A percentile compares a stretch with the other conserved stretches of the same genome.
Evolutionary conservation across 2,113 vertebrate genomes (phyloP).

Genomic region (western clawed frog (Xenopus tropicalis)): UCB_Xtro_10.0 CM004445.2:54241001-54241500

Average conservation of each 20-base stretch:
- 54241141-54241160: slow-evolving; percentile 23
- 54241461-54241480: too few species aligned
- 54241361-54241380: neutral
- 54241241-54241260: slow-evolving; percentile 42
- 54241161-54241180: slow-evolving; percentile 27
- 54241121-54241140: too few species aligned
- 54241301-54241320: slow-evolving; percentile 10
- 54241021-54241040: too few species aligned
- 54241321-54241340: slow-evolving; percentile 14
- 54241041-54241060: too few species aligned
- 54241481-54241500: too few species aligned
- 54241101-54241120: too few species aligned
- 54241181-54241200: slow-evolving; percentile 39
- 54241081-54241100: too few species aligned
- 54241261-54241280: slow-evolving; percentile 28
- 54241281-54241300: slow-evolving; percentile 11
- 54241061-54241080: too few species aligned
- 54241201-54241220: slow-evolving; percentile 40
- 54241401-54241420: slow-evolving; percentile 3
- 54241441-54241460: neutral
- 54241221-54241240: slow-evolving; percentile 40
- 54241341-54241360: slow-evolving; percentile 11
- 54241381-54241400: slow-evolving; percentile 8
- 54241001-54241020: too few species aligned
- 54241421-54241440: neutral